Conservation (phyloP, 2,113 vertebrate genomes). For the Cichladusa arquata region DNA sequence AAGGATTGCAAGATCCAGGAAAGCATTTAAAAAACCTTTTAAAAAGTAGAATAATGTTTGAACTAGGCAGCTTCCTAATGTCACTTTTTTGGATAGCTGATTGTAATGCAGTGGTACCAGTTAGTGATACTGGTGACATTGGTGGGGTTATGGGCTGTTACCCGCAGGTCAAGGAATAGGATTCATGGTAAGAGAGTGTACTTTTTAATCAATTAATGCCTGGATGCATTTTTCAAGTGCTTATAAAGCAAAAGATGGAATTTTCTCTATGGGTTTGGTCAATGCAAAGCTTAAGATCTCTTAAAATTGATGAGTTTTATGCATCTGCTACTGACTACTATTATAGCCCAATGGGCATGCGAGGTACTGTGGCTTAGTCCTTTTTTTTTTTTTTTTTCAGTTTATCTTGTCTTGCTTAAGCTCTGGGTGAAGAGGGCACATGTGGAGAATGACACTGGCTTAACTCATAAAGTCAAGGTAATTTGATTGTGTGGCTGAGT, state of each 20-base stretch:
- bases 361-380: background rate
- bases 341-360: background rate
- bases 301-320: background rate
- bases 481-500: conserved; percentile 1
- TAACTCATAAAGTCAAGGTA: background rate
- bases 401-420: background rate
- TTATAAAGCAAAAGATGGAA: background rate
- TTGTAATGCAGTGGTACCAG: background rate
- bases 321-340: background rate
- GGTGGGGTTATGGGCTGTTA: background rate
- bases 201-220: background rate
- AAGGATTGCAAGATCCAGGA: background rate
- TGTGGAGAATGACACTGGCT: background rate
- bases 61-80: background rate
- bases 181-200: background rate
- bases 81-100: background rate
- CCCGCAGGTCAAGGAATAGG: background rate
- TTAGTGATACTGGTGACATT: background rate
- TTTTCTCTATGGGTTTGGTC: background rate
- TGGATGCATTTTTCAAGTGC: background rate
- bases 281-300: background rate
- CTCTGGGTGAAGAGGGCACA: background rate
- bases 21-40: background rate
- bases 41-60: background rate
- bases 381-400: background rate